Conservation (phyloP, 2,888 invertebrate genomes). For the Colletes collaris region DNA sequence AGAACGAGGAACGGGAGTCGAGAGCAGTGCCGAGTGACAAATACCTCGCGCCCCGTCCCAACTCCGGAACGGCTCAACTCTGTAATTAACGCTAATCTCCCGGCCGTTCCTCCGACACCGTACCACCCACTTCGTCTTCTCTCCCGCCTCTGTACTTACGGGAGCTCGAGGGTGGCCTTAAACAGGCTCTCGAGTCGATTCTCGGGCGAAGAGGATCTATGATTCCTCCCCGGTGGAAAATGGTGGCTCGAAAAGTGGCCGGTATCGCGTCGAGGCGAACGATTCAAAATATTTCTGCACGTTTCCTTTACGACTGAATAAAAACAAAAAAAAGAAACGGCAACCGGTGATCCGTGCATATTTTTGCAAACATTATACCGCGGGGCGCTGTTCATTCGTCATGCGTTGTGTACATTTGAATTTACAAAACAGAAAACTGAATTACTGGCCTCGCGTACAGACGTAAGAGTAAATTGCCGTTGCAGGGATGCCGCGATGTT, state of each 20-base stretch:
- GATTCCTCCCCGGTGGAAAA: constrained; percentile 36
- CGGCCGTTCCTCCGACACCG: constrained; percentile 75
- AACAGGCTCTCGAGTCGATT: constrained; percentile 60
- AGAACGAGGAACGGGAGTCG: constrained; percentile 73
- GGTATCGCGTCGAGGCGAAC: neutral
- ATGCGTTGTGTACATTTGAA: constrained; percentile 59
- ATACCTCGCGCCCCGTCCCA: constrained; percentile 76
- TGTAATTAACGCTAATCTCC: constrained; percentile 83
- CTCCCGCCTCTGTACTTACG: constrained; percentile 68
- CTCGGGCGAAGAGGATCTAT: constrained; percentile 42
- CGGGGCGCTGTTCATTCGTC: constrained; percentile 55
- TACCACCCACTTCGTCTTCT: constrained; percentile 71
- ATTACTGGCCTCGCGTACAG: constrained; percentile 36
- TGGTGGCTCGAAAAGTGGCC: neutral
- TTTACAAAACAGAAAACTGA: constrained; percentile 61
- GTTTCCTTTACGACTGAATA: neutral
- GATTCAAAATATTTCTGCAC: neutral
- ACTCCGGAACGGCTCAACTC: constrained; percentile 76
- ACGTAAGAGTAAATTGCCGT: constrained; percentile 47
- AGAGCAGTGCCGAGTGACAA: constrained; percentile 80
- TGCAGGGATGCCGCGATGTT: constrained; percentile 16
- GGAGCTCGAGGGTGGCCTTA: constrained; percentile 56
- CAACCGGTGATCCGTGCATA: constrained; percentile 56
- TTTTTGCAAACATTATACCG: constrained; percentile 66
- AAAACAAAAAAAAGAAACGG: constrained; percentile 15